A percentile compares a stretch with the other conserved stretches of the same genome.
Conservation (phyloP, 2,888 invertebrate species). For the Hyppa rectilinea region DNA sequence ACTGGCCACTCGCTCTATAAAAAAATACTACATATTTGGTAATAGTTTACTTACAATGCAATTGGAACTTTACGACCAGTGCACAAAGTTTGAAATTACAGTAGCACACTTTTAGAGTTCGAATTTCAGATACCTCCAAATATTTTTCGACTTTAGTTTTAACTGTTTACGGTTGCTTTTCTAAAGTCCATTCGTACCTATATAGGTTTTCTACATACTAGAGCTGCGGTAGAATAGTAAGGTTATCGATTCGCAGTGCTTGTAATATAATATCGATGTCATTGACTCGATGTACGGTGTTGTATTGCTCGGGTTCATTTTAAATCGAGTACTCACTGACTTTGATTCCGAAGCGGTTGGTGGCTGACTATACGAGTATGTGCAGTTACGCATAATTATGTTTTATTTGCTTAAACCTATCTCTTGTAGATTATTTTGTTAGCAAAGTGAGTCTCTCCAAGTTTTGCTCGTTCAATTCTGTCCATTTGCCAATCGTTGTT, state of each 20-base stretch:
- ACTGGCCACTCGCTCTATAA: constrained; percentile 47
- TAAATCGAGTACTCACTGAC: constrained; percentile 32
- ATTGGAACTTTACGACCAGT: constrained; percentile 8
- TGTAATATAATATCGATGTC: constrained; percentile 79
- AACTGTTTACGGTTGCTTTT: constrained; percentile 38
- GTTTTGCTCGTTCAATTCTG: neutral
- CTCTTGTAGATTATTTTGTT: neutral
- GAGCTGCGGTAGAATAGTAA: constrained; percentile 57
- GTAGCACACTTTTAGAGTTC: constrained; percentile 1
- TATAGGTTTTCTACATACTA: constrained; percentile 41
- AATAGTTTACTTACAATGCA: constrained; percentile 24
- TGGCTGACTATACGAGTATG: constrained; percentile 2
- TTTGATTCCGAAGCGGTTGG: constrained; percentile 41
- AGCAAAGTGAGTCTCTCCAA: neutral
- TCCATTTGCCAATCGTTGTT: neutral
- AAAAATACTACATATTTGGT: constrained; percentile 52
- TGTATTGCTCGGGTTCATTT: constrained; percentile 63
- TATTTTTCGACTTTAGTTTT: constrained; percentile 26
- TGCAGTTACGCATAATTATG: neutral
- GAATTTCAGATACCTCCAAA: constrained; percentile 23
- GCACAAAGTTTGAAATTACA: constrained; percentile 4
- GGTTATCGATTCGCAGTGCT: constrained; percentile 73
- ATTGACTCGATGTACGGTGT: constrained; percentile 75
- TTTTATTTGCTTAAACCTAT: neutral
- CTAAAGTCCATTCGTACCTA: neutral